Base-by-base conservation (phyloP, 2,888 invertebrate genomes). In the Tenthredo notha region DNA sequence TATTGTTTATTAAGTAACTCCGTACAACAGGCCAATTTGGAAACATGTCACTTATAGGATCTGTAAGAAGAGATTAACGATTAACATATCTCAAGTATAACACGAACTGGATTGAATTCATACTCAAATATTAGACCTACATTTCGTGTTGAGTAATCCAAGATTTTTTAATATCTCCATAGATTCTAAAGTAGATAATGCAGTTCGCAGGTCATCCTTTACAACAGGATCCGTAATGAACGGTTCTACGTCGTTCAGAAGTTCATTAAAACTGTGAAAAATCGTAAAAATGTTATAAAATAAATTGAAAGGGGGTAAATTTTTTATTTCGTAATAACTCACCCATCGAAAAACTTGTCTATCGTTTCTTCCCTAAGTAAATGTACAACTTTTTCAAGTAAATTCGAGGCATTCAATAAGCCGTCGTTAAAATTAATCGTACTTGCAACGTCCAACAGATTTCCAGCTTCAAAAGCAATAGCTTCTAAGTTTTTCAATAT, bases 121-220 rank as follows among this genome's bases (percentile, higher is more conserved):
- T 10, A 15, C 12, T n/a, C 12, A 37, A 40, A 40, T 15, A 15
- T 33, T 50, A 37, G 5, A 88, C 91, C 88, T 90, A 95, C 95
- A 92, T 89, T 93, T 95, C n/a, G 95, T 91, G 86, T 95, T 93
- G 12, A 94, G 89, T 9, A 94, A 90, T 18, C 94, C 91, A 12
- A 94, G 93, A 72, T 93, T 94, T 88, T 94, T 94, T 88, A 95
- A 94, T 70, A 94, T 92, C 5, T 93, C 93, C 88, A 95, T 90
- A 0, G 94, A 92, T 15, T 89, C 88, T 4, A 95, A 89, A 0
- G 95, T 94, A 0, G 90, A 86, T 0, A 93, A 88, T 7, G 95
- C 88, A 0, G 93, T 93, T 0, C 87, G 87, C 29, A 95, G 86
- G 87, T 95, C 95, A 1, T 88, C 87, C 40, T 94, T 93, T 6